Evolutionary conservation across 2,113 vertebrate genomes (phyloP).

Genomic region (Empidonax traillii): DNA sequence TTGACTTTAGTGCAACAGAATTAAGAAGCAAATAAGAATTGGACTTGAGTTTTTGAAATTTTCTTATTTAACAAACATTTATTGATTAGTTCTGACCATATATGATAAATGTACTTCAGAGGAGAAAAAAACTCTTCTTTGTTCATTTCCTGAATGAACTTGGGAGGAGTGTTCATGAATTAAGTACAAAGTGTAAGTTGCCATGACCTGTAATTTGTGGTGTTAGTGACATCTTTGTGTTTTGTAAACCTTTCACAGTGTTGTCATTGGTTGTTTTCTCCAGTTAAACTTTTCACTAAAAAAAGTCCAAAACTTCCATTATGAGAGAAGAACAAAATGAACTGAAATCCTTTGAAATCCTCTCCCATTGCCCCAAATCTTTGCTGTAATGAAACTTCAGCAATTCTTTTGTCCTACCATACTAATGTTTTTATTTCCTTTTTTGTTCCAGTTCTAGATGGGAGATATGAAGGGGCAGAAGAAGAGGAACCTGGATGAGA

Average conservation of each 20-base stretch:
- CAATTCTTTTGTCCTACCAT: background rate
- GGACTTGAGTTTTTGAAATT: background rate
- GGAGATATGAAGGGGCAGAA: background rate
- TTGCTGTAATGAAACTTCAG: background rate
- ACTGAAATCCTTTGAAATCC: background rate
- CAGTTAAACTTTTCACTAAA: background rate
- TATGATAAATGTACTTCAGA: background rate
- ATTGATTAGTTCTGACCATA: background rate
- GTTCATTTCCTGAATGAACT: background rate
- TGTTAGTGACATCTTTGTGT: background rate
- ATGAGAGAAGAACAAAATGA: background rate
- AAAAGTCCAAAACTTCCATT: background rate
- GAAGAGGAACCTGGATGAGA: background rate
- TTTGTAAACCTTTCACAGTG: background rate
- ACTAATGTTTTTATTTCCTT: background rate
- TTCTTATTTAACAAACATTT: background rate
- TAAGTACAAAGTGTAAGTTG: background rate
- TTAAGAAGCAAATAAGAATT: background rate
- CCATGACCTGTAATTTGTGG: background rate
- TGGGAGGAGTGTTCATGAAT: background rate
- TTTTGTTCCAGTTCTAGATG: background rate
- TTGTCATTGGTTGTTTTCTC: background rate
- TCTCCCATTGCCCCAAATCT: background rate
- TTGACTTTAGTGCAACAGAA: background rate
- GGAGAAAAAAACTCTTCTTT: background rate